Evolutionary conservation across 2,797 vertebrate genomes (phyloP), one percentile per base, ranked within the genome.

Genomic region (Loriculus beryllinus): DNA sequence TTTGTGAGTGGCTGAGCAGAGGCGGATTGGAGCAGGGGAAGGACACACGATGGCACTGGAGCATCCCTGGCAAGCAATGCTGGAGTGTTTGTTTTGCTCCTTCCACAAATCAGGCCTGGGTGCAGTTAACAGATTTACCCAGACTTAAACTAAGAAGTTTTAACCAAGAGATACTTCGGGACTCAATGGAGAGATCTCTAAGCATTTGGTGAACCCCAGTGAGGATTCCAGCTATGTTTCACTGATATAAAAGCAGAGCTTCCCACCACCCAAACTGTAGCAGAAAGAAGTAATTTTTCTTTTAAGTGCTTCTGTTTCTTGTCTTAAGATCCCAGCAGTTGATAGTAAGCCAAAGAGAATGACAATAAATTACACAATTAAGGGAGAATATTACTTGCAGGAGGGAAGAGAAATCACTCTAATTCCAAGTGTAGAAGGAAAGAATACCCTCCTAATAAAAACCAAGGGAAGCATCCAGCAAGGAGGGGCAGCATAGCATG

Each of bases 241-340:
- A 72, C 35, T 37, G 26, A 35, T 33, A 64, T 5, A 62, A 56
- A 89, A 67, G 33, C 79, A 67, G 45, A 93, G 56, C 64, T 95
- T 54, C 85, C 82, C 85, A 90, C 22, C 67, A 88, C 77, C 70
- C 82, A 64, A 84, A 67, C 1, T 68, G 42, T 12, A 70, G 60
- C 48, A 96, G 60, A 92, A 71, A 72, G 39, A 86, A 95, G 74
- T 31, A 40, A 40, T 82, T 95, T 74, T 91, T 48, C 80, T 92
- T 75, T 54, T 68, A 93, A 88, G 56, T 33, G 71, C 52, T 93
- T 82, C 85, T 86, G 81, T 68, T 92, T 87, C 82, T 91, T 60
- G 48, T 94, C 86, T 89, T 77, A 80, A 31, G 37, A 90, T 77
- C 83, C 59, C 82, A 74, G 83, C 57, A 82, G 56, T 3, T 68